Evolutionary conservation across 2,113 vertebrate species (phyloP), one percentile per base, ranked within the genome.

Genomic region (Tychaedon coryphoeus): DNA sequence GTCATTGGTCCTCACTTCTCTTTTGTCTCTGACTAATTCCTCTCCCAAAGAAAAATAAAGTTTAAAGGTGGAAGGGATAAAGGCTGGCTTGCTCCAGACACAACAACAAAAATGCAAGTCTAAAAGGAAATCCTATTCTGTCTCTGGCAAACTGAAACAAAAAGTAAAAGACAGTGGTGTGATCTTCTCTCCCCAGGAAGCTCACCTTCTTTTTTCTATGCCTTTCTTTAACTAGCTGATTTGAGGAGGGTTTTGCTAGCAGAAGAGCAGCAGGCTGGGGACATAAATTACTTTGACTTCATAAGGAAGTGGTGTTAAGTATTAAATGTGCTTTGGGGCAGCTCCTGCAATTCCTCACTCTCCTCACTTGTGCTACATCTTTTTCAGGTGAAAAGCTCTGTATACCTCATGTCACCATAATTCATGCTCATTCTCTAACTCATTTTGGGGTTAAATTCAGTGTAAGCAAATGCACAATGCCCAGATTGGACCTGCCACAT

Each of bases 21-120:
- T 86, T 88, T 94, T 93, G 47, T 86, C 61, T 18, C 72, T 74
- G 56, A 92, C 89, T 96, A 76, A 92, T 81, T 84, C 57, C 72
- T 62, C 48, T 73, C 78, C 58, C 57, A 12, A 87, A 90, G 56
- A 42, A 77, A 95, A 86, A 78, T 53, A 5, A 72, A n/a, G 19
- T 72, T 67, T 34, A 62, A 69, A 60, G 18, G 42, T 40, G 18
- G 54, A 33, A 38, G 20, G 10, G 6, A 16, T 60, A 60, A 86
- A n/a, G 40, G 17, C 71, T 86, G 50, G 19, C 16, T 90, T 84
- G 61, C 60, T 92, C 26, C 67, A 58, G 47, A 61, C 10, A 9
- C 76, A 78, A 64, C 33, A 90, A 77, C 20, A 83, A 64, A 81
- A 93, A 78, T 34, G 8, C 17, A 36, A 43, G 33, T 19, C 42